Conservation (phyloP, 2,888 invertebrate species). For the Trissoscelio sp. region DNA sequence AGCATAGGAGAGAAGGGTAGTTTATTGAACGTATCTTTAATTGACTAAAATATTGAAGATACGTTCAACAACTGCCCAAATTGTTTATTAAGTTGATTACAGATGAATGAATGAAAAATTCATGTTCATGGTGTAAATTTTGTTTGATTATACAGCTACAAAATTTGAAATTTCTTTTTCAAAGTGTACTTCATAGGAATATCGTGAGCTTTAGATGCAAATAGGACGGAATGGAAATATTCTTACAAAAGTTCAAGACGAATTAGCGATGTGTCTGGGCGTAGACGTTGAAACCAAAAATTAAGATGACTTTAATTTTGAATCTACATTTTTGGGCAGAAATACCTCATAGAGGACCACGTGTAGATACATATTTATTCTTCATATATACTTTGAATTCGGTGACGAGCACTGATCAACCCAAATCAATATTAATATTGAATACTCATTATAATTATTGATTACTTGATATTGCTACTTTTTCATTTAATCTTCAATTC, state of each 20-base stretch:
- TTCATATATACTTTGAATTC: slow-evolving; percentile 58
- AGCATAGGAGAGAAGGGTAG: too few relatives aligned
- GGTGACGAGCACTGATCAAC: slow-evolving; percentile 16
- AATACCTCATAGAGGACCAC: slow-evolving; percentile 36
- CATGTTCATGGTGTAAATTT: too few relatives aligned
- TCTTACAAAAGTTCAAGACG: slow-evolving; percentile 38
- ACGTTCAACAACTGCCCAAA: too few relatives aligned
- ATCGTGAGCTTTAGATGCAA: slow-evolving; percentile 36
- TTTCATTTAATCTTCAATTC: not conserved
- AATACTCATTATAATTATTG: slow-evolving; percentile 28
- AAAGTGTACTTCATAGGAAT: slow-evolving; percentile 43
- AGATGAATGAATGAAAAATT: too few relatives aligned
- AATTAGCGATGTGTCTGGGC: slow-evolving; percentile 21
- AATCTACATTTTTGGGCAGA: slow-evolving; percentile 19
- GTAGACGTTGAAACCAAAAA: slow-evolving; percentile 37
- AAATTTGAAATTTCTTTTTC: too few relatives aligned
- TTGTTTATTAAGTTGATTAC: too few relatives aligned
- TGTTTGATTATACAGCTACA: too few relatives aligned
- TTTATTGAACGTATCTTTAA: too few relatives aligned
- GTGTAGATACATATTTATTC: slow-evolving; percentile 73
- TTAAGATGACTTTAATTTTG: slow-evolving; percentile 1
- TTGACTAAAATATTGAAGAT: too few relatives aligned
- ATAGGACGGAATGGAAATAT: slow-evolving; percentile 36
- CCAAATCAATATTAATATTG: not conserved
- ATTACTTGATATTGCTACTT: not conserved